phyloP scores from a whole-genome alignment of 2,797 vertebrate genomes.

The Leptatherina wallacei region DNA sequence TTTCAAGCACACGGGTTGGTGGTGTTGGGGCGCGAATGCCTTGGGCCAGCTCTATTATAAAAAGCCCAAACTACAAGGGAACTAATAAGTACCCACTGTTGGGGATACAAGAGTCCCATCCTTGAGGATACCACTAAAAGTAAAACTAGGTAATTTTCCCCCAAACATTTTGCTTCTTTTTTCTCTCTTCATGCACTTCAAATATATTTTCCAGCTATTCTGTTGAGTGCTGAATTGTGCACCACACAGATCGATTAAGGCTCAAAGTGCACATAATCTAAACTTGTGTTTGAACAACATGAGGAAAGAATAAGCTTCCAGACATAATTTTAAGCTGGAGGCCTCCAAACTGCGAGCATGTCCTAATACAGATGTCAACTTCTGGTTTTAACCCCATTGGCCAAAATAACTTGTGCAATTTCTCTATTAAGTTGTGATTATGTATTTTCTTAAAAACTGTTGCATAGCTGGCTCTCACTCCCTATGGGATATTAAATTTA shows the following conservation, averaged over 20 bases:
- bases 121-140: no score
- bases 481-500: neutral
- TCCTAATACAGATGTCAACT: neutral
- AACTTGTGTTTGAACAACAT: no score
- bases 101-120: no score
- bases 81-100: no score
- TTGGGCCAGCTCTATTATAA: no score
- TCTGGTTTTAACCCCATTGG: neutral
- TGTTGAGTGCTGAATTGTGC: neutral
- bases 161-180: no score
- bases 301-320: neutral
- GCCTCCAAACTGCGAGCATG: neutral
- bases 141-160: no score
- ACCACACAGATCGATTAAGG: neutral
- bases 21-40: no score
- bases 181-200: neutral
- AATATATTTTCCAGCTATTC: neutral
- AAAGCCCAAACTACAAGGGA: no score
- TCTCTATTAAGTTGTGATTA: neutral
- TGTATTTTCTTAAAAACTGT: neutral
- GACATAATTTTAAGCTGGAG: neutral
- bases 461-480: neutral
- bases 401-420: neutral
- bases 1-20: no score
- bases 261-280: neutral